These are phyloP conservation scores for Pollimyrus isidori DNA, from an alignment of 2,113 vertebrate species.

Conservation along the genomic window DNA sequence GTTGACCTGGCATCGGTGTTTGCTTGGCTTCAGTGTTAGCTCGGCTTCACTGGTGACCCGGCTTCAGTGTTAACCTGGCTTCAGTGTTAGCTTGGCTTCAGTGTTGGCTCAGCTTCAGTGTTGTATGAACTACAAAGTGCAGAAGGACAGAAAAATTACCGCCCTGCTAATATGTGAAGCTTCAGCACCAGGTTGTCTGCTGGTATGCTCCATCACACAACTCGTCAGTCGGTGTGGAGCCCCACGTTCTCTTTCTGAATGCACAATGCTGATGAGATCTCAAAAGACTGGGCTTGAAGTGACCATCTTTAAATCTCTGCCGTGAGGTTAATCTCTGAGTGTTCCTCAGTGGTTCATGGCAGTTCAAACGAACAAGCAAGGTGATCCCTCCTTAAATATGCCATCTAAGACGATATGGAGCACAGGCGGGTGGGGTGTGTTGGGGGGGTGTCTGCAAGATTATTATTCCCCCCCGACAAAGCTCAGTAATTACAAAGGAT, in stretches of 20 bases:
- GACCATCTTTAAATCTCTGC: background rate
- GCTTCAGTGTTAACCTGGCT: no score
- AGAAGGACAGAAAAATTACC: background rate
- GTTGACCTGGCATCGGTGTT: no score
- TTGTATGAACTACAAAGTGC: background rate
- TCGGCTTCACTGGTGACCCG: no score
- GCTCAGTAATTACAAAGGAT: constrained; percentile 66
- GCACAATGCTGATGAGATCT: background rate
- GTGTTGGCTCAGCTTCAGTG: no score
- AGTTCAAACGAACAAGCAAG: constrained; percentile 8
- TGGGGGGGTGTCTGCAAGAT: constrained; percentile 45
- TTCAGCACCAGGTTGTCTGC: background rate
- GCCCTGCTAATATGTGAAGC: background rate
- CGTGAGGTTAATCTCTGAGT: background rate
- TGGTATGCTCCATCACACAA: background rate
- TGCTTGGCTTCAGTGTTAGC: no score
- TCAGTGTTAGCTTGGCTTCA: no score
- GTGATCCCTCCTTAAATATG: constrained; percentile 51
- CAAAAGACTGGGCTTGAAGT: background rate
- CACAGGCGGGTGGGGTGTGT: constrained; percentile 53
- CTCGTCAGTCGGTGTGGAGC: background rate
- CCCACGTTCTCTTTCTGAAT: background rate
- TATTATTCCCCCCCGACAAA: constrained; percentile 43
- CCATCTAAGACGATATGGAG: constrained; percentile 46
- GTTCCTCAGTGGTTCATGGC: background rate